These are phyloP conservation scores for Fratercula arctica DNA, from an alignment of 2,797 vertebrate genomes.

Conservation along the genomic window DNA sequence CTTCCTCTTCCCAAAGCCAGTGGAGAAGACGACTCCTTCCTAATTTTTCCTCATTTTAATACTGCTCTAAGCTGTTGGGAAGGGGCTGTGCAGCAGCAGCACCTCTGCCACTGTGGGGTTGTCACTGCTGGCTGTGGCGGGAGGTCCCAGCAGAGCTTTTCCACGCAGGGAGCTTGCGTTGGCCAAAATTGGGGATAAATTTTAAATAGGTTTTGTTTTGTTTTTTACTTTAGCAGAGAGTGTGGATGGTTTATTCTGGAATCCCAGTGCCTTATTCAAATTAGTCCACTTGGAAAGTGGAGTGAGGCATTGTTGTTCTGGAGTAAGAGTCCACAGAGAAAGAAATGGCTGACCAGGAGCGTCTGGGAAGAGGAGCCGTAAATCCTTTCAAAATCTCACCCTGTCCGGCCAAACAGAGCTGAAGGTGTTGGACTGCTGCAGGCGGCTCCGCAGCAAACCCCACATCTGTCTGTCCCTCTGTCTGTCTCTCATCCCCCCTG, in stretches of 20 bases:
- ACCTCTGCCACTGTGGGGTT: not conserved
- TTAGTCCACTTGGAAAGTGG: not conserved
- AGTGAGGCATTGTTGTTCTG: not conserved
- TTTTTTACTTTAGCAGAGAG: not conserved
- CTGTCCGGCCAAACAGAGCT: accelerated
- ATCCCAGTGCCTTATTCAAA: not conserved
- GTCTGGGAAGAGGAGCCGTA: not conserved
- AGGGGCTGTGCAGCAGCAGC: not conserved
- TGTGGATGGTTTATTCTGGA: not conserved
- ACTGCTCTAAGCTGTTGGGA: not conserved
- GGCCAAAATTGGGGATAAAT: not conserved
- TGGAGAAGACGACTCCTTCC: not conserved
- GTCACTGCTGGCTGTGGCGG: not conserved
- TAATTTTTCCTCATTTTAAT: not conserved
- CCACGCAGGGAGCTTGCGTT: not conserved
- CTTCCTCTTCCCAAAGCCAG: not conserved
- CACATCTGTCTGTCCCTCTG: not conserved
- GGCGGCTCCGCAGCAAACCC: not conserved
- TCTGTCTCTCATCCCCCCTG: not conserved
- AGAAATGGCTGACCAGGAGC: not conserved
- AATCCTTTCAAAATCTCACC: accelerated
- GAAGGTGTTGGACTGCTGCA: not conserved
- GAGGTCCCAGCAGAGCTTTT: not conserved
- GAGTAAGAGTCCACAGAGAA: not conserved
- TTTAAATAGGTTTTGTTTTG: not conserved